phyloP scores from a whole-genome alignment of 1,140 invertebrate genomes.

The Zaprionus vittiger region DNA sequence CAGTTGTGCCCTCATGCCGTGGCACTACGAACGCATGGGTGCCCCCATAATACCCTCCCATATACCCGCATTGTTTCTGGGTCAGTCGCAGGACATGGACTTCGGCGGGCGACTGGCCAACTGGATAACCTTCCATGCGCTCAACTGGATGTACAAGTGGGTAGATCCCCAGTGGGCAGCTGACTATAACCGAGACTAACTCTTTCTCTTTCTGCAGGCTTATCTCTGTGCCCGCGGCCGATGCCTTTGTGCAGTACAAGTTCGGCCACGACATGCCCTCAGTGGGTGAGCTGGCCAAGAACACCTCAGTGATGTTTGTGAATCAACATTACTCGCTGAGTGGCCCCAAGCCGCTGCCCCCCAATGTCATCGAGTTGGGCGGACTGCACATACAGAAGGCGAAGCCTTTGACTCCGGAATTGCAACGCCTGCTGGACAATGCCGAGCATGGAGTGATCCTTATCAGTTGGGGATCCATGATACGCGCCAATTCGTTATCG shows the following conservation, averaged over 20 bases:
- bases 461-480: slow-evolving; percentile 89
- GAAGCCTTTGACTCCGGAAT: slow-evolving; percentile 86
- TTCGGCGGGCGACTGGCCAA: slow-evolving; percentile 85
- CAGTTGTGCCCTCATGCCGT: slow-evolving; percentile 87
- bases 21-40: slow-evolving; percentile 86
- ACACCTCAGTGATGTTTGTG: slow-evolving; percentile 87
- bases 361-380: slow-evolving; percentile 88
- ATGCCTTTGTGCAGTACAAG: slow-evolving; percentile 72
- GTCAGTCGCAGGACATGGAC: slow-evolving; percentile 86
- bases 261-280: slow-evolving; percentile 86
- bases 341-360: slow-evolving; percentile 86
- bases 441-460: slow-evolving; percentile 89
- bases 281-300: slow-evolving; percentile 86
- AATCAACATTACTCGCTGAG: slow-evolving; percentile 88
- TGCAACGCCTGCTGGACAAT: slow-evolving; percentile 88
- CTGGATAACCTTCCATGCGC: slow-evolving; percentile 70
- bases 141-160: slow-evolving; percentile 77
- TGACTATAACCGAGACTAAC: not conserved
- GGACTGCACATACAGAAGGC: slow-evolving; percentile 87
- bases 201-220: slow-evolving; percentile 26
- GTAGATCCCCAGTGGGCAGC: not conserved
- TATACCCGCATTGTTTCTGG: slow-evolving; percentile 86
- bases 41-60: slow-evolving; percentile 86
- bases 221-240: slow-evolving; percentile 57
- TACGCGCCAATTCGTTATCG: slow-evolving; percentile 87